phyloP scores from a whole-genome alignment of 2,113 vertebrate genomes.

The Orthochromis malagaraziensis region DNA sequence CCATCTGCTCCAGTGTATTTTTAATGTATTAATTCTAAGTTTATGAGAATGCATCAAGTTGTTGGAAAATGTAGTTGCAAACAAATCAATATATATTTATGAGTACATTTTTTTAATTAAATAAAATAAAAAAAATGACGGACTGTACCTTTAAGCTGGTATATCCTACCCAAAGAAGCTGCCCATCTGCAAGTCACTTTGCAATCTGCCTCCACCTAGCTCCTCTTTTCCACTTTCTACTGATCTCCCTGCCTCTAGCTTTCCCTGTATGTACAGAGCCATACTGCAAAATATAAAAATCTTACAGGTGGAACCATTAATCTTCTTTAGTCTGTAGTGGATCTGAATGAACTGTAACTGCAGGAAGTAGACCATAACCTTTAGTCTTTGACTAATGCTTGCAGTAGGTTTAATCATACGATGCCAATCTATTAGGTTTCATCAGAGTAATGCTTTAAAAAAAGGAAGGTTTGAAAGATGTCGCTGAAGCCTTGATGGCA shows the following conservation, averaged over 20 bases:
- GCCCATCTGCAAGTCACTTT: not conserved
- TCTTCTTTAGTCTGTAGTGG: not conserved
- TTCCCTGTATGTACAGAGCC: not conserved
- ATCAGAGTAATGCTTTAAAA: not conserved
- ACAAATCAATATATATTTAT: not conserved
- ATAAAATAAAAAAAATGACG: not conserved
- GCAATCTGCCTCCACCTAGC: not conserved
- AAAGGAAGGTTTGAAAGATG: not conserved
- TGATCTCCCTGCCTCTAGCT: not conserved
- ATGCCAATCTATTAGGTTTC: not conserved
- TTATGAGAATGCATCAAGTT: not conserved
- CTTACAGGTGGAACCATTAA: not conserved
- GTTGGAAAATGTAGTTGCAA: not conserved
- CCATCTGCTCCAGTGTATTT: not conserved
- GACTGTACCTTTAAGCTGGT: not conserved
- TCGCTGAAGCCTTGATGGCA: constrained; percentile 3
- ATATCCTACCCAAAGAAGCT: not conserved
- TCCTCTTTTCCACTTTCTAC: not conserved
- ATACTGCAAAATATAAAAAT: not conserved
- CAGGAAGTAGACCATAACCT: not conserved
- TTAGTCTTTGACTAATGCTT: not conserved
- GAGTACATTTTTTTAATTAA: not conserved
- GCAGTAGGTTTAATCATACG: not conserved
- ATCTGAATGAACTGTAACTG: not conserved
- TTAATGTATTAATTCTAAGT: not conserved